Percentiles rank a stretch among this genome's conserved stretches.
phyloP scores from a whole-genome alignment of 2,888 invertebrate species.

The Aphodius granarius region DNA sequence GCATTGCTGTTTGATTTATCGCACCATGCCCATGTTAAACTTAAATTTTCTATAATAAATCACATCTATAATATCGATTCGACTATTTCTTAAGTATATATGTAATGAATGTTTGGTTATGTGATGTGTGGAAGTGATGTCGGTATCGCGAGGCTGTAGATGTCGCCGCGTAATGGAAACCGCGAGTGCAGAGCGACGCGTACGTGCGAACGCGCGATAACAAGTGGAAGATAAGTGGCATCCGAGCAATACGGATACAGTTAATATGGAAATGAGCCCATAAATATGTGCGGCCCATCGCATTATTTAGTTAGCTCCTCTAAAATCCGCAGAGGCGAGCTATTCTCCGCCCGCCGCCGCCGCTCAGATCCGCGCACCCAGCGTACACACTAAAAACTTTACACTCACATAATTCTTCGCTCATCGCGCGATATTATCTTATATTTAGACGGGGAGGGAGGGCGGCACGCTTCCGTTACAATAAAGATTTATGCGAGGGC shows the following conservation, averaged over 20 bases:
- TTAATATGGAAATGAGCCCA: constrained; percentile 28
- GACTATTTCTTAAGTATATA: too few relatives aligned
- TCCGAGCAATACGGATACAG: constrained; percentile 26
- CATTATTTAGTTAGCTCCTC: constrained; percentile 27
- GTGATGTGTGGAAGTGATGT: not conserved
- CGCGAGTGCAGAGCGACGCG: not conserved
- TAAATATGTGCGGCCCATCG: constrained; percentile 27
- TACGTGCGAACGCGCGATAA: constrained; percentile 19
- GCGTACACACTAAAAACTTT: constrained; percentile 42
- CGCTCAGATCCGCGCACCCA: not conserved
- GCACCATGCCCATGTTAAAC: too few relatives aligned
- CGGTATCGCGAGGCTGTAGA: not conserved
- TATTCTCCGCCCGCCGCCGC: constrained; percentile 4
- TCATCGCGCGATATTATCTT: constrained; percentile 47
- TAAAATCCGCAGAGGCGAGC: constrained; percentile 17
- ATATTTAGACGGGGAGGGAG: constrained; percentile 46
- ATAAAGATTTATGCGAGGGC: constrained; percentile 53
- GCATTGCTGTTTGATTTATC: too few relatives aligned
- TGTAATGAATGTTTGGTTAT: not conserved
- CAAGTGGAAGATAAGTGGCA: constrained; percentile 22
- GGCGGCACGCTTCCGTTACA: constrained; percentile 42
- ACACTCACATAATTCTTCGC: constrained; percentile 48
- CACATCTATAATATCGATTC: too few relatives aligned
- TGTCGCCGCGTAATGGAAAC: not conserved
- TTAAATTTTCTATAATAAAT: too few relatives aligned